A percentile compares a stretch with the other conserved stretches of the same genome.
phyloP scores from a whole-genome alignment of 1,140 invertebrate genomes.

The Papilio helenus region DNA sequence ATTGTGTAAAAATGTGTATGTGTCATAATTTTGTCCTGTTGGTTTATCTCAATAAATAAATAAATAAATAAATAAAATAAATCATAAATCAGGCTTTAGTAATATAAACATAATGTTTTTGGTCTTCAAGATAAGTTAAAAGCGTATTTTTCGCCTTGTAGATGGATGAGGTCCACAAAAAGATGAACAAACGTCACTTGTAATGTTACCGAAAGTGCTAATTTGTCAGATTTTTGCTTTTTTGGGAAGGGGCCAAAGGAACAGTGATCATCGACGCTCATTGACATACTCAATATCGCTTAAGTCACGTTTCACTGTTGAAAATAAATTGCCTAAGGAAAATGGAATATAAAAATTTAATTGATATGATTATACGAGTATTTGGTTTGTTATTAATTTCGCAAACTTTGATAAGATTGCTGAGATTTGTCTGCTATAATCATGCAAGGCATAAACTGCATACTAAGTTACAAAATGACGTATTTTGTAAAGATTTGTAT shows the following conservation, averaged over 20 bases:
- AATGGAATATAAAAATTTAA: constrained; percentile 57
- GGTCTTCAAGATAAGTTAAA: constrained; percentile 47
- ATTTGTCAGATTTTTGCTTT: constrained; percentile 54
- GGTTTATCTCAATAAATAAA: no score
- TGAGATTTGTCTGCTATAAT: background rate
- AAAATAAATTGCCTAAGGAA: constrained; percentile 48
- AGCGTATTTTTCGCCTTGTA: constrained; percentile 39
- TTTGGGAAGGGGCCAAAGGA: no score
- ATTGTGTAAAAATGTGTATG: no score
- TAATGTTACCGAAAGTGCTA: constrained; percentile 62
- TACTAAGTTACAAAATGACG: background rate
- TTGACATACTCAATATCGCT: constrained; percentile 58
- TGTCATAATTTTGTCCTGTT: no score
- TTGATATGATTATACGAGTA: background rate
- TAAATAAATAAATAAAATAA: no score
- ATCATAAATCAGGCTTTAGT: background rate
- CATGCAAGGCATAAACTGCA: no score
- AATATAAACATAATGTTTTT: constrained; percentile 22
- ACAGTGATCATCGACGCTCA: constrained; percentile 50
- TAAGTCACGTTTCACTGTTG: constrained; percentile 59
- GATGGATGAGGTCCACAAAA: constrained; percentile 40
- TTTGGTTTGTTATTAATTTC: background rate
- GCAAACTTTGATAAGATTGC: no score
- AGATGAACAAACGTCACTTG: constrained; percentile 53
- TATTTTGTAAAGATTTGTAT: no score